Evolutionary conservation across 2,113 vertebrate species (phyloP), one percentile per base, ranked within the genome.

Genomic region (Proterorhinus semilunaris): DNA sequence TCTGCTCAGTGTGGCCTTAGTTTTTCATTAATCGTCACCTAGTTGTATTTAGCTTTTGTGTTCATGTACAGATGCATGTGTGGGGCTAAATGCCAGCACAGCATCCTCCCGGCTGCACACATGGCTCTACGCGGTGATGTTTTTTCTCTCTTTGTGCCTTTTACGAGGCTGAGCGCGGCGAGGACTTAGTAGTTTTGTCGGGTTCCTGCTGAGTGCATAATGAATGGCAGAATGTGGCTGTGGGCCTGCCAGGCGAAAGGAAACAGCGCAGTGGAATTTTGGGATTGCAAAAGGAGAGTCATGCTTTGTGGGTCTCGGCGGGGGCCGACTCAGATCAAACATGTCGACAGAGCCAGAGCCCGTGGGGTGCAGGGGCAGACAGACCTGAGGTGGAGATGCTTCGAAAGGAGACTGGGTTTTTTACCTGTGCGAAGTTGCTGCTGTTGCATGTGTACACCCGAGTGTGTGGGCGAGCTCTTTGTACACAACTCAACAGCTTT

Each of bases 291-390:
- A 83, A 42, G 84, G 79, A 81, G 79, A 85, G 78, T 53, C 47
- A 68, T 7, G 73, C 72, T 81, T 83, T 83, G 84, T 85, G 79
- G 51, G 58, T 59, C 79, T 78, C 76, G 8, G 55, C 71, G 53
- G 86, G 86, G 72, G 83, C 72, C 74, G 45, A 16, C 27, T 11
- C 51, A 81, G 85, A 88, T 91, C 88, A 88, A 88, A 88, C 86
- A 11, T 48, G 72, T 62, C 76, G 44, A 76, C 83, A 47, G 72
- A 47, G 21, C 58, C 54, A 12, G 73, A 75, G 10, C 77, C 74
- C 68, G 69, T 72, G 48, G 44, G 83, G 83, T 79, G 67, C 83
- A 81, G 71, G 80, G 78, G 84, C 72, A 86, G 86, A 85, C 81
- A 81, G 81, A 84, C 81, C 75, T 72, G 66, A 84, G 86, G 81